Evolutionary conservation across 2,888 invertebrate species (phyloP).

Genomic region (Metacarcinus magister): DNA sequence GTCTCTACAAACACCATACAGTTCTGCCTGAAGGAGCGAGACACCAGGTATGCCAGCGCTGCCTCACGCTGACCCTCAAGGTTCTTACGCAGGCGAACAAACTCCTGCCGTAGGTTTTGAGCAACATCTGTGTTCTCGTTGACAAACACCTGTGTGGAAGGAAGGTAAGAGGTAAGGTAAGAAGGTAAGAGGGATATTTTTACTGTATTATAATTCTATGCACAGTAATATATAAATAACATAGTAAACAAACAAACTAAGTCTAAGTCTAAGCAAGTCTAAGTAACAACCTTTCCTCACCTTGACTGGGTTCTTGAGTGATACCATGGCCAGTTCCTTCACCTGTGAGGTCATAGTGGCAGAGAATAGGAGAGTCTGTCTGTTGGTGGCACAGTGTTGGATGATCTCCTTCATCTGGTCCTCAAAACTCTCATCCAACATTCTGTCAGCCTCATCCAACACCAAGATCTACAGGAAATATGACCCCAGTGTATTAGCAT

Average conservation of each 20-base stretch:
- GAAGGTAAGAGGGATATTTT: not conserved
- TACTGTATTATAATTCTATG: not conserved
- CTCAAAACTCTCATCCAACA: constrained; percentile 99
- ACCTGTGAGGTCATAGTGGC: constrained; percentile 99
- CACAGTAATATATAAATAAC: too few species aligned
- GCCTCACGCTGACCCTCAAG: constrained; percentile 96
- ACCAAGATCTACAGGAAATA: constrained; percentile 85
- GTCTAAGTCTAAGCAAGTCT: not conserved
- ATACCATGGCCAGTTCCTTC: constrained; percentile 96
- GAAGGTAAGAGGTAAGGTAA: too few species aligned
- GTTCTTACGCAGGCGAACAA: constrained; percentile 94
- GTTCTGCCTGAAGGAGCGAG: constrained; percentile 95
- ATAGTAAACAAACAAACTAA: not conserved
- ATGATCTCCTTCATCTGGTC: constrained; percentile 99
- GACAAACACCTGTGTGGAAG: constrained; percentile 89
- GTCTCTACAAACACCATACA: constrained; percentile 97
- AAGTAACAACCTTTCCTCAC: constrained; percentile 66
- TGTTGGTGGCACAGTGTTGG: constrained; percentile 93
- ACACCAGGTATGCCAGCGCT: constrained; percentile 91
- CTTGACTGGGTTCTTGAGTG: constrained; percentile 95
- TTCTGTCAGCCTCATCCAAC: constrained; percentile 93
- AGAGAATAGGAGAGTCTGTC: constrained; percentile 98
- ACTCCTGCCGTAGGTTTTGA: constrained; percentile 97
- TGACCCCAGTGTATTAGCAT: too few species aligned
- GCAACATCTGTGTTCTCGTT: constrained; percentile 98